Base-by-base conservation (phyloP, 2,113 vertebrate species). In the Lepidiolamprologus cunningtoni region DNA sequence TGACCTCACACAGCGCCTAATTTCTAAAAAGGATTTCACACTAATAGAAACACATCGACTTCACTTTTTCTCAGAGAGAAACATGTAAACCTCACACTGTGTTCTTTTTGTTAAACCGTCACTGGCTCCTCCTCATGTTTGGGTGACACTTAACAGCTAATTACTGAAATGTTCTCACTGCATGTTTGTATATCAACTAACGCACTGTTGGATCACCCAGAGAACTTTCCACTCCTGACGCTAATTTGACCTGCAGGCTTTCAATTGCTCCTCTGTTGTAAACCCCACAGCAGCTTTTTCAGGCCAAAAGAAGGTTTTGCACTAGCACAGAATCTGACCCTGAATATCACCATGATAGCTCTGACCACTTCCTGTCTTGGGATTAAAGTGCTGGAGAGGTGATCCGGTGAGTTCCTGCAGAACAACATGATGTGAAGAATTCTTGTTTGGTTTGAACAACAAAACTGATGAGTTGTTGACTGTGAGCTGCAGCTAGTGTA, bases 201-300 rank as follows among this genome's bases (percentile, higher is more conserved):
- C 23, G 23, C 23, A 23, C 23, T 23, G 23, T 23, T 23, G 23
- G 23, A 23, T 23, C 23, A 23, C 23, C 23, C 23, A 23, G 23
- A 23, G 23, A 23, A 23, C 23, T 23, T 23, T 23, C 23, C 23
- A 23, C 23, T 23, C 23, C 23, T 23, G 23, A 23, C 3, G 23
- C 23, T 23, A 23, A 23, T 23, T 23, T 23, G 23, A 23, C 50
- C 50, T 52, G 19, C 50, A 52, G 19, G 9, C 19, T 52, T n/a
- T 52, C 0, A 5, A 0, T n/a, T 52, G 19, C 13, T 4, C 42
- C 13, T 45, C 42, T 52, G 19, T 45, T 52, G 50, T n/a, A 52
- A 52, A 52, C 50, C 19, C 5, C 50, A 52, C 50, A 52, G 50
- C 50, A 52, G 50, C 3, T 52, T 52, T 52, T 52, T 52, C 9